A percentile compares a stretch with the other conserved stretches of the same genome.
Evolutionary conservation across 35 echinoderm and acorn worm genomes (phyloP).

Genomic region (Apostichopus parvimensis): DNA sequence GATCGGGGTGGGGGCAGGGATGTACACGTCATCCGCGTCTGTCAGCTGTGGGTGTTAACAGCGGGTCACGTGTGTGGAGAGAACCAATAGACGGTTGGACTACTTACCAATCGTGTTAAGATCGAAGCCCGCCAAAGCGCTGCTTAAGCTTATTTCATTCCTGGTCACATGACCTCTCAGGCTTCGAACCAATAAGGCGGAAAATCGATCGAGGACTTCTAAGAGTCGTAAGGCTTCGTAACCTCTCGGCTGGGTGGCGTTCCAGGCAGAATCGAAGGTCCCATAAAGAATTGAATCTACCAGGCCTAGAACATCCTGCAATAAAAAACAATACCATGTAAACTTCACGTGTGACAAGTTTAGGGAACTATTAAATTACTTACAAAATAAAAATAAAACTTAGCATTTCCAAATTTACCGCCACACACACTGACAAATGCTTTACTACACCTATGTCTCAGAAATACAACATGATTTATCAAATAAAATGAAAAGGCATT

Average conservation of each 20-base stretch:
- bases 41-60: too few species aligned
- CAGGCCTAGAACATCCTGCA: background rate
- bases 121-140: background rate
- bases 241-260: constrained; percentile 77
- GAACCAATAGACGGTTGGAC: too few species aligned
- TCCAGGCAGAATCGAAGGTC: constrained; percentile 68
- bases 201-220: constrained; percentile 65
- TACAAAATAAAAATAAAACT: too few species aligned
- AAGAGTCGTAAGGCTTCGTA: constrained; percentile 69
- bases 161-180: constrained; percentile 52
- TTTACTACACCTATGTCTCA: too few species aligned
- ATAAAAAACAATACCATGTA: background rate
- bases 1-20: too few species aligned
- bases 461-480: too few species aligned
- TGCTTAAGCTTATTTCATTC: constrained; percentile 8
- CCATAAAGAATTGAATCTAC: constrained; percentile 50
- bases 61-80: too few species aligned
- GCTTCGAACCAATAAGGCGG: constrained; percentile 62
- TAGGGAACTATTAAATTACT: too few species aligned
- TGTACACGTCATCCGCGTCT: too few species aligned
- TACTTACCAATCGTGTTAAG: constrained; percentile 62
- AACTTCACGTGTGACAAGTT: background rate
- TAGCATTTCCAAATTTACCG: too few species aligned
- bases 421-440: too few species aligned
- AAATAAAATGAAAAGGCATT: too few species aligned